Conservation (phyloP, 2,888 invertebrate genomes). For the Dromius quadrimaculatus region DNA sequence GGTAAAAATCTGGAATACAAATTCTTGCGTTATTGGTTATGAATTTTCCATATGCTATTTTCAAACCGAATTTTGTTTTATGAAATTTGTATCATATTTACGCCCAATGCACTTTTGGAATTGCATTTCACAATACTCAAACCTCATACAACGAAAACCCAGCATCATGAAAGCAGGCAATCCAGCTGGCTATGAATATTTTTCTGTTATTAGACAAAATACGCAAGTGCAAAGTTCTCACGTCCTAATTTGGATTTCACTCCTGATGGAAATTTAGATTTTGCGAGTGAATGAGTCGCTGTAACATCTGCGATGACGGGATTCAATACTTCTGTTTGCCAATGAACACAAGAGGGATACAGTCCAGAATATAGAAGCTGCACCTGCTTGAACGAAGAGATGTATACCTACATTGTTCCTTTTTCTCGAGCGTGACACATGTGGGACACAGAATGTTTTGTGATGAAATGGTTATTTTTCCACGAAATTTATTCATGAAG, state of each 20-base stretch:
- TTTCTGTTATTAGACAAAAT: slow-evolving; percentile 23
- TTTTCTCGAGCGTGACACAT: neutral
- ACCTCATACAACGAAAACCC: too few relatives aligned
- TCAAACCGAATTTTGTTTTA: too few relatives aligned
- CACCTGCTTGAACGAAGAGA: slow-evolving; percentile 25
- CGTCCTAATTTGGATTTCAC: slow-evolving; percentile 40
- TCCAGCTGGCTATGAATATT: neutral
- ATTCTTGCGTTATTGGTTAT: too few relatives aligned
- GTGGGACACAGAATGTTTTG: neutral
- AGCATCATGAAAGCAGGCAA: neutral
- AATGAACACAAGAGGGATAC: slow-evolving; percentile 15
- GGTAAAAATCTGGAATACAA: too few relatives aligned
- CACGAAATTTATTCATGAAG: neutral
- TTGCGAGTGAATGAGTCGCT: slow-evolving; percentile 41
- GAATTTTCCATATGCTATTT: too few relatives aligned
- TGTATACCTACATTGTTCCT: slow-evolving; percentile 32
- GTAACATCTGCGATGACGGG: slow-evolving; percentile 35
- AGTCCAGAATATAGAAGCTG: neutral
- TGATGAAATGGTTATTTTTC: neutral
- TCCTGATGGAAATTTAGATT: slow-evolving; percentile 44
- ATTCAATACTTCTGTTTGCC: slow-evolving; percentile 18
- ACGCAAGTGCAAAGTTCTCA: neutral
- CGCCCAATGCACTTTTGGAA: too few relatives aligned
- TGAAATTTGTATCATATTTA: too few relatives aligned
- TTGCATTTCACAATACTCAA: too few relatives aligned